Base-by-base conservation (phyloP, 2,888 invertebrate genomes). In the Eupsilia transversa region DNA sequence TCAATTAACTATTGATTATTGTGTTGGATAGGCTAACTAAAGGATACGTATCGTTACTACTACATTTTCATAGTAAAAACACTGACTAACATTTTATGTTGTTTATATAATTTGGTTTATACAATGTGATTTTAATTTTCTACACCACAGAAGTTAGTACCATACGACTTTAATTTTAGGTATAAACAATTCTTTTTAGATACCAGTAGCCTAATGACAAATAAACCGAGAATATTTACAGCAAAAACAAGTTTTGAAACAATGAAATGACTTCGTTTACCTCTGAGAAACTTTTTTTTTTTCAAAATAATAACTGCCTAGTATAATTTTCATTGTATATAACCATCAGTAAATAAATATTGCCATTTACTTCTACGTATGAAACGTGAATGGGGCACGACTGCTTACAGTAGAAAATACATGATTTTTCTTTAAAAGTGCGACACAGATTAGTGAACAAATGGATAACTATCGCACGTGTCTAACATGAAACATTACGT, bases 311-410 rank as follows among this genome's bases (percentile, higher is more conserved):
- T 61, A 23, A 54, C 33, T n/a, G 17, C 7, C 14, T 38, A 33
- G 12, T 59, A 10, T 69, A 49, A 49, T 63, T 70, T 70, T 68
- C 4, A 35, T 68, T 59, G 17, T 41, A 3, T 54, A 30, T 46
- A 14, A 60, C 23, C 7, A 52, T 20, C 33, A 38, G 57, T 70
- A 64, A 72, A 75, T 79, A 70, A 65, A 54, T 41, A 63, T 59
- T 56, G 69, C 72, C 57, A 49, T 30, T 72, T 70, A 70, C 1
- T 72, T 49, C 64, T 72, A 77, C 65, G 30, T 74, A 74, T 80
- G 69, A 71, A 57, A 63, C 69, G 56, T 72, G 64, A 61, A 87
- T 90, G 90, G 89, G 89, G 88, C 89, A 88, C 78, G 69, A 79
- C 78, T 84, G 86, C 87, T 82, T 82, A 86, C 35, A 71, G 66